Conservation (phyloP, 2,797 vertebrate species). For the Cephalopachus bancanus region DNA sequence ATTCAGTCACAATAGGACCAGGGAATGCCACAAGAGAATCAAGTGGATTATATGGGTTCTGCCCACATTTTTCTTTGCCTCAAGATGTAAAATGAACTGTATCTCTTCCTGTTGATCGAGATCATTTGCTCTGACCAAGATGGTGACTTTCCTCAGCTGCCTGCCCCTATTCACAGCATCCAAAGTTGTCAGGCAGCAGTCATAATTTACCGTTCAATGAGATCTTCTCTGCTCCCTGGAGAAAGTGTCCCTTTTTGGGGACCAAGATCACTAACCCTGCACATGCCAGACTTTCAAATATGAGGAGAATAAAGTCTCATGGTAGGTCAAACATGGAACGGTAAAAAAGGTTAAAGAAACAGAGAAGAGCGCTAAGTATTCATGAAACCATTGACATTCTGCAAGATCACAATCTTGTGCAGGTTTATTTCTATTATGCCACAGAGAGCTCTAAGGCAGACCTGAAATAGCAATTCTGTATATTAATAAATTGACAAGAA, state of each 20-base stretch:
- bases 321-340: background rate
- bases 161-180: background rate
- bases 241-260: background rate
- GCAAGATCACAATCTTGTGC: background rate
- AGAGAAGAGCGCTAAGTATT: background rate
- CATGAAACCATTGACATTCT: background rate
- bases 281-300: background rate
- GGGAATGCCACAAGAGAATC: background rate
- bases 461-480: background rate
- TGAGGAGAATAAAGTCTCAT: background rate
- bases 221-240: background rate
- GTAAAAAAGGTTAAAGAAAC: background rate
- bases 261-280: background rate
- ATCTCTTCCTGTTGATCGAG: background rate
- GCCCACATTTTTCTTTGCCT: background rate
- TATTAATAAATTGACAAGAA: background rate
- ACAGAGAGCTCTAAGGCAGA: background rate
- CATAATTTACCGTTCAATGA: background rate
- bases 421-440: background rate
- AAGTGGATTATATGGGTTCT: background rate
- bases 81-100: background rate
- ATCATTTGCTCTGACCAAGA: background rate
- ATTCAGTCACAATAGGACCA: background rate
- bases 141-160: background rate
- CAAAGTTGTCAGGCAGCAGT: background rate